phyloP scores from a whole-genome alignment of 2,797 vertebrate species.

The Jordanella pulchra region DNA sequence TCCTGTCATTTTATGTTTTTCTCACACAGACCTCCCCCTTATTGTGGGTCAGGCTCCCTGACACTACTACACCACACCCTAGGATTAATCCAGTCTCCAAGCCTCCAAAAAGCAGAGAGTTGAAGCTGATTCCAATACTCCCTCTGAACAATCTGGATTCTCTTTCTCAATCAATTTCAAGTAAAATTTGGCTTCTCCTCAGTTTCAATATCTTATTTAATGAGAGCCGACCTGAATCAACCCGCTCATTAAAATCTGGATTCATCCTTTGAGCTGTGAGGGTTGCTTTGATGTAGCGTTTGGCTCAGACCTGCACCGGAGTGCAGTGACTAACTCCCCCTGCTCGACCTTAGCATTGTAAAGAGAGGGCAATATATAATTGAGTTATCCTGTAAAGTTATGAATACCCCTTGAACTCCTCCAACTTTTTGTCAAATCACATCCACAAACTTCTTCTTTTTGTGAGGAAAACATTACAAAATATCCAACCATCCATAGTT shows the following conservation, averaged over 20 bases:
- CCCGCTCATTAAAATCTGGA: constrained; percentile 37
- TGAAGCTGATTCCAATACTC: constrained; percentile 16
- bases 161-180: not conserved
- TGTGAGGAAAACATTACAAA: too few species aligned
- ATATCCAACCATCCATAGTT: too few species aligned
- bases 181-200: not conserved
- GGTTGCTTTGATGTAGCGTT: constrained; percentile 52
- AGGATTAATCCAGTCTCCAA: constrained; percentile 15
- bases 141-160: not conserved
- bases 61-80: constrained; percentile 23
- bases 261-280: constrained; percentile 46
- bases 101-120: not conserved
- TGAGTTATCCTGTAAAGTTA: not conserved
- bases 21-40: constrained; percentile 25
- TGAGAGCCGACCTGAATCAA: constrained; percentile 19
- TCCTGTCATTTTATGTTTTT: constrained; percentile 57
- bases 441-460: not conserved
- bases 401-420: not conserved
- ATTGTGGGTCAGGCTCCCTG: constrained; percentile 51
- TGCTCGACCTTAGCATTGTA: constrained; percentile 22
- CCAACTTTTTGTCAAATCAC: not conserved
- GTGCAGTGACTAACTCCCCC: constrained; percentile 42
- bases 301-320: constrained; percentile 36
- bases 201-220: not conserved
- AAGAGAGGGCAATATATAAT: not conserved